Base-by-base conservation (phyloP, 2,797 vertebrate genomes). In the Lacerta viridis region DNA sequence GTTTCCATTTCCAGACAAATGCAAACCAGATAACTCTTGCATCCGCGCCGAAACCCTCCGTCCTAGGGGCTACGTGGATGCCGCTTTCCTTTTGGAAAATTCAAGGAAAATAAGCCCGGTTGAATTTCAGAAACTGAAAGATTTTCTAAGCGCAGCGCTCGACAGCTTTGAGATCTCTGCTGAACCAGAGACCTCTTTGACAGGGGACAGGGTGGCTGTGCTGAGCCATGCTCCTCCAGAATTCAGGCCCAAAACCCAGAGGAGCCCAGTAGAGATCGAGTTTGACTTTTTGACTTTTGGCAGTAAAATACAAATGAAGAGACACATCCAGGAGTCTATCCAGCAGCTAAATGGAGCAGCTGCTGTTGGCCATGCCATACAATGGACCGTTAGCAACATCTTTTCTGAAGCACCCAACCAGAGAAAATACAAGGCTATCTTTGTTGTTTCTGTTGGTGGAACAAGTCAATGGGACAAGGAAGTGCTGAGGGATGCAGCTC, bases 31-130 rank as follows among this genome's bases (percentile, higher is more conserved):
- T 20, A 59, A 80, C 9, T 79, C 90, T 1, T 97, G 97, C 8
- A 33, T 93, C 1, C 36, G 50, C 39, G 89, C 8, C 50, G 87
- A 80, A 71, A 64, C 71, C 5, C 1, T 1, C 8, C n/a, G 66
- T 1, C 36, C 2, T 0, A 80, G 29, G 2, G n/a, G 74, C 2
- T 91, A 94, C 4, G 4, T 97, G 75, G 97, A 97, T 2, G 92
- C 95, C 1, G 95, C 93, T 1, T 96, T 97, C 81, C 86, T 97
- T 41, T 90, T 97, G 39, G 96, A 97, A 9, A 71, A 93, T 66
- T 96, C 96, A n/a, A 88, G 91, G 71, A 89, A 94, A 0, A 41
- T 96, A 90, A 94, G 79, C 50, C 33, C 74, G 7, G 83, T 79
- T 1, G 93, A 96, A 8, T 97, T 97, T 85, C 90, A 95, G 87